Conservation (phyloP, 2,797 vertebrate genomes). For the Enoplosus armatus region DNA sequence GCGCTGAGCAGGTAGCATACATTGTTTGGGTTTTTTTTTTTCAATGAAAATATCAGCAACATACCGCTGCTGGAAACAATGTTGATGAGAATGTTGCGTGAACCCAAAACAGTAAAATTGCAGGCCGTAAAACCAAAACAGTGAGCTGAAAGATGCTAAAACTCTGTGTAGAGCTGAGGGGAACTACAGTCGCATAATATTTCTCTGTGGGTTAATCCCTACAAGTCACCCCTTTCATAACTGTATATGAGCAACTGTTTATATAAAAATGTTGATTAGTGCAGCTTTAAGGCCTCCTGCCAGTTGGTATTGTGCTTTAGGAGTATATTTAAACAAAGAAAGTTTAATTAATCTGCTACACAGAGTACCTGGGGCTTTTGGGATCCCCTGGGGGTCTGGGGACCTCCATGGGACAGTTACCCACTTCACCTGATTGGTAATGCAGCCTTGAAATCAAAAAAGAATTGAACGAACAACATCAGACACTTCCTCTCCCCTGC, state of each 20-base stretch:
- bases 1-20: no score
- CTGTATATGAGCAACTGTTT: not conserved
- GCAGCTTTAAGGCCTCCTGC: not conserved
- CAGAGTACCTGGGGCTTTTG: not conserved
- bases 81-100: not conserved
- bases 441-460: not conserved
- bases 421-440: not conserved
- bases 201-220: not conserved
- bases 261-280: not conserved
- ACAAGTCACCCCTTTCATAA: not conserved
- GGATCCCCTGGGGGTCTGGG: not conserved
- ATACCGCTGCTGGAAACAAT: not conserved
- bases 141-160: not conserved
- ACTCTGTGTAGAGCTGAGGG: not conserved
- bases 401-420: not conserved
- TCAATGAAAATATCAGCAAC: not conserved
- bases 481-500: not conserved
- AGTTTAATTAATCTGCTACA: not conserved
- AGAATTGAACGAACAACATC: no score
- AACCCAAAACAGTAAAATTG: not conserved
- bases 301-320: not conserved
- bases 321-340: not conserved
- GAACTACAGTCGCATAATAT: not conserved
- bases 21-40: no score
- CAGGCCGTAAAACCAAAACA: not conserved